phyloP scores from a whole-genome alignment of 1,140 invertebrate species.

The Spodoptera litura region DNA sequence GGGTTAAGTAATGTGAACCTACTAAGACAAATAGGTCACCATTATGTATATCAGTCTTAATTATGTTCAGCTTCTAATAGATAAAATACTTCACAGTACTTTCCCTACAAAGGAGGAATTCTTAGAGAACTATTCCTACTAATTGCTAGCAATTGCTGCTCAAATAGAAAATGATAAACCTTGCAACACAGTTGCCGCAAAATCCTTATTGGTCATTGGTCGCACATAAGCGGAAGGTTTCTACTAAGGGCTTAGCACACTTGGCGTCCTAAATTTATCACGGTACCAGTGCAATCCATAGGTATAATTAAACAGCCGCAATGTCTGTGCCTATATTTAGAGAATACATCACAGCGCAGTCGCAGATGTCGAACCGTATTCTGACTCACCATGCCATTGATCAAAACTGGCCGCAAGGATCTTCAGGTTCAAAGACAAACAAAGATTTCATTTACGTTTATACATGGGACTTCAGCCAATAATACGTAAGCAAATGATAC shows the following conservation, averaged over 20 bases:
- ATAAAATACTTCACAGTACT: not conserved
- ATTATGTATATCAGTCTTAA: conserved; percentile 13
- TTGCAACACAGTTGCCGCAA: not conserved
- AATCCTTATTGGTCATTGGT: not conserved
- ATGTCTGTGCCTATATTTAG: conserved; percentile 57
- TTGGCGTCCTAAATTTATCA: conserved; percentile 43
- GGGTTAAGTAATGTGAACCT: conserved; percentile 31
- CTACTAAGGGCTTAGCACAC: conserved; percentile 17
- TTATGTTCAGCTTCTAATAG: conserved; percentile 6
- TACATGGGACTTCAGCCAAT: not conserved
- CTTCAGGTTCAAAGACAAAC: conserved; percentile 7
- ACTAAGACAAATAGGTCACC: conserved; percentile 25
- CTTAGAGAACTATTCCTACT: not conserved
- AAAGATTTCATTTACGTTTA: conserved; percentile 8
- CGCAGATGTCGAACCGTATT: conserved; percentile 51
- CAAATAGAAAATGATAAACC: not conserved
- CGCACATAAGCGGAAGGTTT: conserved; percentile 26
- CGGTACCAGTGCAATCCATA: conserved; percentile 42
- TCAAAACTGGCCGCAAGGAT: conserved; percentile 47
- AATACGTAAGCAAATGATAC: conserved; percentile 1
- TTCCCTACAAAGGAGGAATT: not conserved
- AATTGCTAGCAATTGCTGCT: not conserved
- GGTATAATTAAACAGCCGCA: conserved; percentile 51
- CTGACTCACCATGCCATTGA: conserved; percentile 60
- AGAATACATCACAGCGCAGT: conserved; percentile 52